These are phyloP conservation scores for Sula dactylatra DNA, from an alignment of 2,113 vertebrate species.

Conservation along the genomic window DNA sequence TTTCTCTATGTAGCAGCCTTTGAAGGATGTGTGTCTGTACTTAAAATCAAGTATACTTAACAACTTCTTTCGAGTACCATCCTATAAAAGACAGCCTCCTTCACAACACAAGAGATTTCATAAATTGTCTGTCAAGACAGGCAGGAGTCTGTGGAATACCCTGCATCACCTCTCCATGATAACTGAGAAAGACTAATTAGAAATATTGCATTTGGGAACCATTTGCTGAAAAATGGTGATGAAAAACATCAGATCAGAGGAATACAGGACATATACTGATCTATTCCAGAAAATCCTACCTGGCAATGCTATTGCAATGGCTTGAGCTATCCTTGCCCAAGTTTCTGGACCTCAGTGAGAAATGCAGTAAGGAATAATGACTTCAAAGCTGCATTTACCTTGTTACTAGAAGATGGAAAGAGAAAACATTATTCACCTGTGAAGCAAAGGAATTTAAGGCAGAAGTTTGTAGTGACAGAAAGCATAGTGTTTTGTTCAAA, in stretches of 20 bases:
- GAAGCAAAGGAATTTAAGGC: not conserved
- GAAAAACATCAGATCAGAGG: not conserved
- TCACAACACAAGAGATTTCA: not conserved
- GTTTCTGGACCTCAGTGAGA: not conserved
- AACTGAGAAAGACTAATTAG: not conserved
- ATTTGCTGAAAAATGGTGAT: not conserved
- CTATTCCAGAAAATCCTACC: not conserved
- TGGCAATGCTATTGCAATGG: not conserved
- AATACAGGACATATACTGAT: not conserved
- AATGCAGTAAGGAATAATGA: not conserved
- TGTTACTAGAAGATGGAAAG: not conserved
- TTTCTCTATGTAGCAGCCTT: not conserved
- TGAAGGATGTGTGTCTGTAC: not conserved
- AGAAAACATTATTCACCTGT: not conserved
- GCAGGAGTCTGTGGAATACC: not conserved
- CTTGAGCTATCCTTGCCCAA: not conserved
- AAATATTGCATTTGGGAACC: not conserved
- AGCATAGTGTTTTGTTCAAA: not conserved
- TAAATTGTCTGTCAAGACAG: not conserved
- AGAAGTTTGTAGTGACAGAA: not conserved
- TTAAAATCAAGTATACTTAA: not conserved
- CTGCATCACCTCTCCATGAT: no score
- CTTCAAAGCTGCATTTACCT: not conserved
- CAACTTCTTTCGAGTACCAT: not conserved
- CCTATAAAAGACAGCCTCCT: not conserved